Conservation (phyloP, 2,797 vertebrate genomes). For the Falco concolor region DNA sequence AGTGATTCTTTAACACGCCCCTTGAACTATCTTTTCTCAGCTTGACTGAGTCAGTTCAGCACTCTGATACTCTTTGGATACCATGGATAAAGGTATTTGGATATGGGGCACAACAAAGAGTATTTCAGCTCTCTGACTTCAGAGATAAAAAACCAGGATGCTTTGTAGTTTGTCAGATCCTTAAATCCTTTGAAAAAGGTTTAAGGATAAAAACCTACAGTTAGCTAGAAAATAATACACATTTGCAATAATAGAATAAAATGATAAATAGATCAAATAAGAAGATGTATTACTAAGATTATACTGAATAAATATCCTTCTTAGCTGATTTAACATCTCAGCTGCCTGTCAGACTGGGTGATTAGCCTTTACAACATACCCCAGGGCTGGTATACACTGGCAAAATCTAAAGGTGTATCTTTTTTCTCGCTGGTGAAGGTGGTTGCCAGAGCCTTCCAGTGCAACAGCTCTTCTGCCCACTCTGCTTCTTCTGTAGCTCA, state of each 20-base stretch:
- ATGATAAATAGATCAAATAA: slow-evolving; percentile 12
- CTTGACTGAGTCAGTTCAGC: not conserved
- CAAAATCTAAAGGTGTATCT: slow-evolving; percentile 4
- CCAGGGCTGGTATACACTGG: not conserved
- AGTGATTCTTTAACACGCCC: not conserved
- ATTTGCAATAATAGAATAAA: not conserved
- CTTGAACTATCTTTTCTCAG: not conserved
- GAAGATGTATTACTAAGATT: slow-evolving; percentile 40
- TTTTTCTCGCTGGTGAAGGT: not conserved
- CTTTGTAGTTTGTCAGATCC: slow-evolving; percentile 53
- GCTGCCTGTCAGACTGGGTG: not conserved
- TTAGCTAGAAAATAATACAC: not conserved
- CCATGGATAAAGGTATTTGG: not conserved
- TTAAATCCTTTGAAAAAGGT: slow-evolving; percentile 54
- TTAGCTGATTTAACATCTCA: slow-evolving; percentile 35
- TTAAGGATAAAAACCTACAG: slow-evolving; percentile 38
- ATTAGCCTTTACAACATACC: not conserved
- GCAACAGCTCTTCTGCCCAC: not conserved
- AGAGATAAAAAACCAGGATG: not conserved
- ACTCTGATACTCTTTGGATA: not conserved
- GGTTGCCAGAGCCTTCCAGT: not conserved
- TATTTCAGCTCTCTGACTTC: not conserved
- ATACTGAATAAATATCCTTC: slow-evolving; percentile 30
- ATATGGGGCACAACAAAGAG: not conserved
- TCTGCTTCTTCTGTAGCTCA: not conserved